Percentiles rank a stretch among this genome's conserved stretches.
These are phyloP conservation scores for Tetraodon nigroviridis DNA, from an alignment of 2,113 vertebrate genomes.

Conservation along the genomic window DNA sequence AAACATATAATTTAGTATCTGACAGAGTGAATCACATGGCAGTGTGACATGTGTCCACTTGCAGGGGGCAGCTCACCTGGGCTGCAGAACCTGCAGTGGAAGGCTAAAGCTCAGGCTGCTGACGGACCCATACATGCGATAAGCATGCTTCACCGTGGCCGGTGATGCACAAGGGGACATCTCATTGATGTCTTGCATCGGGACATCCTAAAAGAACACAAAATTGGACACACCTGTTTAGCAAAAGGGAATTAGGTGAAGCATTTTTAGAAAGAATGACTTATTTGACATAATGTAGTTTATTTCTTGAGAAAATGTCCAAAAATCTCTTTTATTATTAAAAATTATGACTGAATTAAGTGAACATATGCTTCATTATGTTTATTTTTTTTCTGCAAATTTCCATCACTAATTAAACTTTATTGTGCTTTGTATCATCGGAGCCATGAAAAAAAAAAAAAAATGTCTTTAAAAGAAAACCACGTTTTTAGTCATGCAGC, in stretches of 20 bases:
- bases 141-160: slow-evolving; percentile 57
- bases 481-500: not conserved
- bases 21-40: not conserved
- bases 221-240: not conserved
- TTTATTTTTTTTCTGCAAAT: not conserved
- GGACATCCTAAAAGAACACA: slow-evolving; percentile 46
- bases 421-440: not conserved
- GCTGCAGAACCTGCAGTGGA: slow-evolving; percentile 65
- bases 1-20: not conserved
- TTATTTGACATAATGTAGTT: not conserved
- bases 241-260: not conserved
- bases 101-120: slow-evolving; percentile 79
- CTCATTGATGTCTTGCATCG: slow-evolving; percentile 32
- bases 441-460: not conserved
- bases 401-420: too few relatives aligned
- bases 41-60: too few relatives aligned
- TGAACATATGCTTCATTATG: too few relatives aligned
- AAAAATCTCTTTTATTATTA: not conserved
- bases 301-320: not conserved
- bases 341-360: not conserved
- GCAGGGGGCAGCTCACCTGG: slow-evolving; percentile 56
- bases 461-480: not conserved
- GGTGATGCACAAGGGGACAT: slow-evolving; percentile 41
- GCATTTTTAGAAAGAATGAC: not conserved
- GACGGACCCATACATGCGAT: slow-evolving; percentile 76